Conservation (phyloP, 1,140 invertebrate species). For the Papilio glaucus region DNA sequence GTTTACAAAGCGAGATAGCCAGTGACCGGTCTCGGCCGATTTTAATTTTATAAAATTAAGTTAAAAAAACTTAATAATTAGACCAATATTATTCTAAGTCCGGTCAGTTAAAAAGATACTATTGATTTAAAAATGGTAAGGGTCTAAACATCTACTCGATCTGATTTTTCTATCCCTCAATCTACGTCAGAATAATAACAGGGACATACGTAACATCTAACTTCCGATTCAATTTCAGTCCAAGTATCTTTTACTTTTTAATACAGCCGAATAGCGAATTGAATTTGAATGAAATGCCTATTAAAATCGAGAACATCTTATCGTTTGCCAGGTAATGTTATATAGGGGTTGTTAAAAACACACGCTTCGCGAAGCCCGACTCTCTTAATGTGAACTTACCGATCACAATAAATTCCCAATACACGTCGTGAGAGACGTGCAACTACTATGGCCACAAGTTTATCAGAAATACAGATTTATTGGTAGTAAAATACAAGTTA, state of each 20-base stretch:
- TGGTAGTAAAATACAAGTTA: neutral
- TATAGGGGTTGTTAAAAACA: conserved; percentile 32
- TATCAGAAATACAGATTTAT: neutral
- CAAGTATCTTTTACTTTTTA: no score
- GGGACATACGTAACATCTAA: neutral
- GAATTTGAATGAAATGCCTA: neutral
- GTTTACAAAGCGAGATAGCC: conserved; percentile 4
- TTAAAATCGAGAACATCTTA: conserved; percentile 5
- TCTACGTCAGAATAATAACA: no score
- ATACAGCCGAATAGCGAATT: neutral
- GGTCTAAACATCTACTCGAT: no score
- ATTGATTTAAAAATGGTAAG: no score
- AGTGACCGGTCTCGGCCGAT: neutral
- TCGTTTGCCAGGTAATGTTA: conserved; percentile 24
- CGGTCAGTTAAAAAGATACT: no score
- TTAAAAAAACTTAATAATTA: no score
- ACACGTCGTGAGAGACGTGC: conserved; percentile 26
- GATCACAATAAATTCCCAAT: conserved; percentile 34
- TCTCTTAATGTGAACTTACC: conserved; percentile 30
- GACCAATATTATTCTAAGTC: no score
- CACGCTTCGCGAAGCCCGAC: conserved; percentile 7
- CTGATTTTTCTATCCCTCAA: no score
- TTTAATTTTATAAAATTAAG: neutral
- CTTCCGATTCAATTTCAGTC: no score
- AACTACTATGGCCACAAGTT: neutral